Evolutionary conservation across 2,113 vertebrate species (phyloP).

Genomic region (Antechinus stuartii): DNA sequence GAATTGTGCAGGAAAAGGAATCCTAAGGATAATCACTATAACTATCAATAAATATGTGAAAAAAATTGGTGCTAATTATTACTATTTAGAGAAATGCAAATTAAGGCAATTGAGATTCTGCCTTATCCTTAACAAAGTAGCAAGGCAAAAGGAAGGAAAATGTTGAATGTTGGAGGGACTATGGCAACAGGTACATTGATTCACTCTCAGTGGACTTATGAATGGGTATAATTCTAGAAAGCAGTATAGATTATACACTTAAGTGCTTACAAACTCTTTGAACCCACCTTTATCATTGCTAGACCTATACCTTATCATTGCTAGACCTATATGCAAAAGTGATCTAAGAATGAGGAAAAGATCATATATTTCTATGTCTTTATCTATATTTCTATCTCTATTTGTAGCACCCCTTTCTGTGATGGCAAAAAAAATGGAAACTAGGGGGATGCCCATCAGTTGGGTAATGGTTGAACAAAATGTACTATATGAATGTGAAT

Average conservation of each 20-base stretch:
- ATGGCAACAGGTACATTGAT: background rate
- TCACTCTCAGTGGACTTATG: background rate
- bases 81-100: background rate
- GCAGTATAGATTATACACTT: background rate
- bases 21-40: background rate
- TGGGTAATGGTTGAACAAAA: background rate
- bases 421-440: background rate
- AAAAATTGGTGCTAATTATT: background rate
- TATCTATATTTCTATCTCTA: background rate
- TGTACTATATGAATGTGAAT: background rate
- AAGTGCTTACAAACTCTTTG: background rate
- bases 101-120: background rate
- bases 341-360: background rate
- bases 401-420: background rate
- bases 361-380: background rate
- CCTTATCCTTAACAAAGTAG: background rate
- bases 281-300: background rate
- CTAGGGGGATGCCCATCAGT: background rate
- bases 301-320: background rate
- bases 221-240: background rate
- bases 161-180: background rate
- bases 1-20: background rate
- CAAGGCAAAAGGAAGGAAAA: background rate
- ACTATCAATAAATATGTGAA: background rate
- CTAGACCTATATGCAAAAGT: background rate